Percentiles rank a stretch among this genome's conserved stretches.
These are phyloP conservation scores for Halictus quadricinctus DNA, from an alignment of 2,888 invertebrate genomes.

Conservation along the genomic window DNA sequence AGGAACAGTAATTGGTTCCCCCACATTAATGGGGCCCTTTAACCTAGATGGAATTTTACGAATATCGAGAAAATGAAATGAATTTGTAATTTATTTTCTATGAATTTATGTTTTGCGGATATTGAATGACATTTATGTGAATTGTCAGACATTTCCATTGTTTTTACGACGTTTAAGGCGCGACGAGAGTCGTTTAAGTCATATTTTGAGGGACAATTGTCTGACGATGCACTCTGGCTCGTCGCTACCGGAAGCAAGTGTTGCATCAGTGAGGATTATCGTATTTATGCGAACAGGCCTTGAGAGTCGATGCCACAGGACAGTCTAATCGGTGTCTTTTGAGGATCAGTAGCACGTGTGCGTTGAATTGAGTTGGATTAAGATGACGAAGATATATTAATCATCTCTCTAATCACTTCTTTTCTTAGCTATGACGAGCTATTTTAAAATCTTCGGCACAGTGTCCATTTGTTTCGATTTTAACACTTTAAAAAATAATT, in stretches of 20 bases:
- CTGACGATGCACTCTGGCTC: background rate
- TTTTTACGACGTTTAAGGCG: background rate
- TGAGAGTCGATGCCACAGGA: background rate
- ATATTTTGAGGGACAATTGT: background rate
- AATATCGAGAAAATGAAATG: no score
- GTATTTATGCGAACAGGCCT: conserved; percentile 13
- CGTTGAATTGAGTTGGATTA: conserved; percentile 26
- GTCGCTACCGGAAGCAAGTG: conserved; percentile 14
- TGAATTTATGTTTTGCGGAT: background rate
- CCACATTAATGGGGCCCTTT: no score
- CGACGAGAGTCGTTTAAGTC: background rate
- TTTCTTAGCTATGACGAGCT: conserved; percentile 21
- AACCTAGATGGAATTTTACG: no score
- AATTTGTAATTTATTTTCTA: background rate
- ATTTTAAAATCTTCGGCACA: background rate
- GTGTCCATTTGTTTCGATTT: background rate
- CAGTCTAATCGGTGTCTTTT: conserved; percentile 12
- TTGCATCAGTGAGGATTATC: background rate
- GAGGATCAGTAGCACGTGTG: background rate
- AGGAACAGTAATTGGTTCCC: no score
- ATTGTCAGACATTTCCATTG: background rate
- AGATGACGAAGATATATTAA: conserved; percentile 21
- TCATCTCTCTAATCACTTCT: conserved; percentile 32
- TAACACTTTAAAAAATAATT: background rate
- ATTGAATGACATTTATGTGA: no score